Base-by-base conservation (phyloP, 2,888 invertebrate species). In the Phragmatobia fuliginosa region DNA sequence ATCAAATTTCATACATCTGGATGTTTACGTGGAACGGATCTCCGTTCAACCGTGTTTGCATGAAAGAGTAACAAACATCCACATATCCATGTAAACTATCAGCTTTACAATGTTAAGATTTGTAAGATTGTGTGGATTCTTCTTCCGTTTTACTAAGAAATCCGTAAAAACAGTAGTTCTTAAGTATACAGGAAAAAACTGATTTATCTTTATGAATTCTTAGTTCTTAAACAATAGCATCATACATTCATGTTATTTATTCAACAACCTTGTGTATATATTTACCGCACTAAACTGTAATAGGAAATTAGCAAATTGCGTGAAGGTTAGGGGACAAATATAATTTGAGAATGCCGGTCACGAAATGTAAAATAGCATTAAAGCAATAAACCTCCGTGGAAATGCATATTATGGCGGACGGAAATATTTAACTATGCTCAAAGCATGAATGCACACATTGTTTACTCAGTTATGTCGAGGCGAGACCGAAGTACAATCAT, bases 381-480 rank as follows among this genome's bases (percentile, higher is more conserved):
- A 85, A 84, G 84, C 86, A 83, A 87, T 91, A 87, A 90, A 87
- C 75, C 76, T 76, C 77, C 66, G 66, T 76, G 63, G 66, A 77
- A 81, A 75, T 79, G 73, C 77, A 73, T 86, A 84, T 88, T 87
- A 89, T 86, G 84, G 85, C 85, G 85, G 86, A 83, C 88, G 90
- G 90, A 90, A 90, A 90, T 90, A 91, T 90, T 89, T 87, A 85
- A 88, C 85, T 87, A 85, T 85, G 87, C 71, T 76, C 71, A 85
- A 85, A 84, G 84, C 87, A 84, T 82, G 84, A 86, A 86, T 84
- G 83, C 85, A 81, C 77, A 85, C 87, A 86, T 89, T 89, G 89
- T 91, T 90, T 87, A 83, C 81, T 56, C 63, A 33, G 41, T 63
- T 45, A 38, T 68, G 65, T 56, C 52, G 65, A 38, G 7, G 61